Conservation (phyloP, 2,113 vertebrate species). For the Cebus imitator region DNA sequence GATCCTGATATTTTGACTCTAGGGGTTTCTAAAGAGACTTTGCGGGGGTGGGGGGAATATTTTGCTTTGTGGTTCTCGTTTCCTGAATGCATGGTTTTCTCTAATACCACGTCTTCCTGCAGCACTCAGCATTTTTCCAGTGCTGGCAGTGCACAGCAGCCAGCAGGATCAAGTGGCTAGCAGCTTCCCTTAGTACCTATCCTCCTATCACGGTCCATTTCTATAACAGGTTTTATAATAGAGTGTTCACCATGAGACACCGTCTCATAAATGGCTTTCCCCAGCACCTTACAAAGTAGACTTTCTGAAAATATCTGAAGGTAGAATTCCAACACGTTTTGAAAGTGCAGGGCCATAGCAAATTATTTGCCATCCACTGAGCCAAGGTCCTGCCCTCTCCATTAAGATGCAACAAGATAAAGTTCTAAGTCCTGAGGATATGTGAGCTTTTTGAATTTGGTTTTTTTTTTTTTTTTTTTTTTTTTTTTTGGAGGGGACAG, state of each 20-base stretch:
- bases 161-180: background rate
- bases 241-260: background rate
- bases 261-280: background rate
- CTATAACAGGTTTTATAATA: accelerated
- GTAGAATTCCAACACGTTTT: background rate
- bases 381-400: too few relatives aligned
- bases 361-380: background rate
- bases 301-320: background rate
- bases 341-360: accelerated
- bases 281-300: too few relatives aligned
- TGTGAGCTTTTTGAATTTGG: too few relatives aligned
- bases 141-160: background rate
- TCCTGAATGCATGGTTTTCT: background rate
- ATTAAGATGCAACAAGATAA: background rate
- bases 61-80: background rate
- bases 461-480: too few relatives aligned
- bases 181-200: background rate
- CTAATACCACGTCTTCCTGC: background rate
- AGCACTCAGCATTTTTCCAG: background rate
- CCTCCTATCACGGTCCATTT: accelerated
- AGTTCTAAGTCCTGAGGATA: accelerated
- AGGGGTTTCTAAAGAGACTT: background rate
- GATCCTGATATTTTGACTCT: background rate
- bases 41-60: background rate
- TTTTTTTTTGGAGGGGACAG: too few relatives aligned